A percentile compares a stretch with the other conserved stretches of the same genome.
Evolutionary conservation across 2,797 vertebrate species (phyloP).

Genomic region (Linurgus olivaceus): DNA sequence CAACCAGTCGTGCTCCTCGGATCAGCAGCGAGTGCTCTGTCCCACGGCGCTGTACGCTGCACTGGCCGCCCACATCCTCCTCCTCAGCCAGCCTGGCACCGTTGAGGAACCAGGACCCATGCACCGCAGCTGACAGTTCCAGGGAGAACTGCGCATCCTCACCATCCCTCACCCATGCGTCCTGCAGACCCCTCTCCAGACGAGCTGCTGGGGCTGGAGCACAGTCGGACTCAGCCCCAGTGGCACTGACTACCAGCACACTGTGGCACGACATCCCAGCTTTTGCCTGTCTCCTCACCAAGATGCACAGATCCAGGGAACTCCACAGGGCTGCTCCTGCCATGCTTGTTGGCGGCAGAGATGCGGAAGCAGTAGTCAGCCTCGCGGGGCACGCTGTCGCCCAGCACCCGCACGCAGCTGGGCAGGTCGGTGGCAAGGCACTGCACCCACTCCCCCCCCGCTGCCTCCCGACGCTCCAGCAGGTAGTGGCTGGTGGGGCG

Average conservation of each 20-base stretch:
- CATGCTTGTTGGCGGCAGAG: conserved; percentile 88
- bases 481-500: conserved; percentile 86
- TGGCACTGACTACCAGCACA: background rate
- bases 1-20: conserved; percentile 74
- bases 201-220: conserved; percentile 86
- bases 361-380: conserved; percentile 92
- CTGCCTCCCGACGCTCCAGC: conserved; percentile 87
- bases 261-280: background rate
- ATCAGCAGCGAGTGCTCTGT: conserved; percentile 87
- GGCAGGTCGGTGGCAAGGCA: conserved; percentile 91
- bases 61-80: conserved; percentile 73
- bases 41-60: conserved; percentile 74
- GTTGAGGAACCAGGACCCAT: conserved; percentile 88
- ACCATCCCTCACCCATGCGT: conserved; percentile 81
- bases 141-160: conserved; percentile 88
- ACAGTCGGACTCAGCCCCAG: background rate
- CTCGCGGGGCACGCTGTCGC: conserved; percentile 89
- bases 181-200: conserved; percentile 87
- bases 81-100: conserved; percentile 80
- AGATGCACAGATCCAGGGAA: conserved; percentile 89
- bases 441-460: conserved; percentile 89
- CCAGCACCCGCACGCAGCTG: conserved; percentile 88
- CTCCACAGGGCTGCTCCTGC: conserved; percentile 88
- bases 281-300: conserved; percentile 74
- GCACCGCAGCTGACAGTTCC: conserved; percentile 86